Conservation (phyloP, 2,888 invertebrate species). For the Anthophora plumipes region DNA sequence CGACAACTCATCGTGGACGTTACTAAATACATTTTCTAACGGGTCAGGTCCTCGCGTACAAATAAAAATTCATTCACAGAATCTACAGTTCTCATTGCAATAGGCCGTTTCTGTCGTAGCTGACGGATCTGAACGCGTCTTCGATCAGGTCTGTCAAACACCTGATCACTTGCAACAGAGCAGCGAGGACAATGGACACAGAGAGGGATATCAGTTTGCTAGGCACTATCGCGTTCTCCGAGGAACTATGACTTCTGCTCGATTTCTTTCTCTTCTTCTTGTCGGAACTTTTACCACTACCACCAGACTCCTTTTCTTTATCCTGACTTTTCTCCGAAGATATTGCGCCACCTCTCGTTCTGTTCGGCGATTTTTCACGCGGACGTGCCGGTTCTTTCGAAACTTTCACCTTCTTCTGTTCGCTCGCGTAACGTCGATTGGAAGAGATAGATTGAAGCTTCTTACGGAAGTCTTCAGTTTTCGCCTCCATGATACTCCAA, state of each 20-base stretch:
- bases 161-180: conserved; percentile 87
- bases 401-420: conserved; percentile 39
- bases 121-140: conserved; percentile 84
- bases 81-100: conserved; percentile 54
- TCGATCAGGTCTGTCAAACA: conserved; percentile 88
- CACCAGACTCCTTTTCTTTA: conserved; percentile 44
- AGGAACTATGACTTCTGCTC: conserved; percentile 59
- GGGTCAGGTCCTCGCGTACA: neutral
- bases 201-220: conserved; percentile 87
- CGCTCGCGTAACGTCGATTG: conserved; percentile 61
- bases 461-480: conserved; percentile 71
- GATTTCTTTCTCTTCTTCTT: conserved; percentile 76
- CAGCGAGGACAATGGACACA: conserved; percentile 87
- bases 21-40: neutral
- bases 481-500: conserved; percentile 69
- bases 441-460: conserved; percentile 71
- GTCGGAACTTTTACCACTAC: conserved; percentile 55
- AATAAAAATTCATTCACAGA: conserved; percentile 14
- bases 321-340: conserved; percentile 32
- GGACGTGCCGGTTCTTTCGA: conserved; percentile 41
- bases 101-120: conserved; percentile 75
- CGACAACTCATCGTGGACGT: conserved; percentile 16
- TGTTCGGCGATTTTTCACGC: conserved; percentile 55
- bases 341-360: conserved; percentile 11
- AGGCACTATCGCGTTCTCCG: conserved; percentile 79